Evolutionary conservation across 1,140 invertebrate species (phyloP), one percentile per base, ranked within the genome.

Genomic region (Leptinotarsa undecemlineata): DNA sequence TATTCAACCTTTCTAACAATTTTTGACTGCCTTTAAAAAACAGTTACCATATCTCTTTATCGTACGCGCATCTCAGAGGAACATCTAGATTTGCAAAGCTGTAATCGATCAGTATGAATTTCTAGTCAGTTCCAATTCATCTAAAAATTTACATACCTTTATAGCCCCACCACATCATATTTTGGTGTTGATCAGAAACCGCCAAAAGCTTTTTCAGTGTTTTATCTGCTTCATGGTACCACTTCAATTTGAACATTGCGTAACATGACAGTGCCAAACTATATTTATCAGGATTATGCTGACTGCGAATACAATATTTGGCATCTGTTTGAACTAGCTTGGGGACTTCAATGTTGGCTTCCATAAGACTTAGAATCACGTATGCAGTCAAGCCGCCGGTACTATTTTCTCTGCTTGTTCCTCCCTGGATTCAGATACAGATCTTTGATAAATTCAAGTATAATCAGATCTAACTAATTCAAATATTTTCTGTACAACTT

Each of bases 321-420:
- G 89, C 89, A 74, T 88, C 88, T 2, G 85, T 83, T 15, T 86
- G 82, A 2, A 87, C 79, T 23, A 82, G 76, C 4, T 86, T 79
- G 13, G 84, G 79, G 48, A 88, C 78, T 19, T 85, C 78, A 42
- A 86, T 83, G 1, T 86, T 85, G 23, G 89, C 89, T 81, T 92
- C 89, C 42, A 91, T 76, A 17, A 92, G 85, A 47, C 90, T 87
- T 3, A 90, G 85, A 6, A 91, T 76, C 51, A 92, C 90, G 77
- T 91, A 92, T 0, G 91, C 89, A 1, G 90, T 91, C 48, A 92
- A 81, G 0, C 87, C 87, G 0, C 86, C 81, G 0, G 86, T 86
- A 19, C 87, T 86, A n/a, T 84, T 84, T 66, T 90, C 89, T n/a
- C 89, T 89, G 57, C 85, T 81, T 87, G 86, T 57, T 60, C 90